These are phyloP conservation scores for Ceramica pisi DNA, from an alignment of 2,888 invertebrate genomes.

Conservation along the genomic window DNA sequence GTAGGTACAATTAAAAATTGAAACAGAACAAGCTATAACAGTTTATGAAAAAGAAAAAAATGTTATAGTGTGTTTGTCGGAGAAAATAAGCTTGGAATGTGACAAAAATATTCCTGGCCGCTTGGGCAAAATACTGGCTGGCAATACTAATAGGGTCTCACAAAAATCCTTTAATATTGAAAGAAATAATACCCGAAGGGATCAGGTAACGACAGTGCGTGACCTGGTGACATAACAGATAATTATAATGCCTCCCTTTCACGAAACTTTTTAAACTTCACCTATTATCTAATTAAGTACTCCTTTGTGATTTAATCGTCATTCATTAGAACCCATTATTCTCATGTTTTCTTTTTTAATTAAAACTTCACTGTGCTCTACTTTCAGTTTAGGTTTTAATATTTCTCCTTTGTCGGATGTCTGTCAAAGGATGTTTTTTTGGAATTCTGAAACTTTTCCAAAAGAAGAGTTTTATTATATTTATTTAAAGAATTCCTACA, in stretches of 20 bases:
- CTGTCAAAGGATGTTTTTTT: slow-evolving; percentile 1
- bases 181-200: slow-evolving; percentile 13
- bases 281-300: slow-evolving; percentile 58
- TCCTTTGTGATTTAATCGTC: slow-evolving; percentile 55
- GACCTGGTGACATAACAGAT: slow-evolving; percentile 52
- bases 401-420: slow-evolving; percentile 19
- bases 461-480: too few relatives aligned
- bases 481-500: background rate
- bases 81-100: background rate
- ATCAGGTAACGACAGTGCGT: slow-evolving; percentile 52
- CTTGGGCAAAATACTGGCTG: slow-evolving; percentile 2
- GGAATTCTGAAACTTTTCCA: background rate
- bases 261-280: slow-evolving; percentile 59
- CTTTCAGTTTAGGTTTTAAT: slow-evolving; percentile 14
- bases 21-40: slow-evolving; percentile 14
- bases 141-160: slow-evolving; percentile 26
- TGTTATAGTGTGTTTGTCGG: background rate
- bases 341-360: slow-evolving; percentile 46
- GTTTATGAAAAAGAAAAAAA: slow-evolving; percentile 14
- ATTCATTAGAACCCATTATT: slow-evolving; percentile 41
- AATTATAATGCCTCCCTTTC: slow-evolving; percentile 55
- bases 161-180: slow-evolving; percentile 35
- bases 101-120: slow-evolving; percentile 1
- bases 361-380: slow-evolving; percentile 18
- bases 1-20: slow-evolving; percentile 13